These are phyloP conservation scores for Molossus alvarezi DNA, from an alignment of 2,797 vertebrate genomes.

Conservation along the genomic window DNA sequence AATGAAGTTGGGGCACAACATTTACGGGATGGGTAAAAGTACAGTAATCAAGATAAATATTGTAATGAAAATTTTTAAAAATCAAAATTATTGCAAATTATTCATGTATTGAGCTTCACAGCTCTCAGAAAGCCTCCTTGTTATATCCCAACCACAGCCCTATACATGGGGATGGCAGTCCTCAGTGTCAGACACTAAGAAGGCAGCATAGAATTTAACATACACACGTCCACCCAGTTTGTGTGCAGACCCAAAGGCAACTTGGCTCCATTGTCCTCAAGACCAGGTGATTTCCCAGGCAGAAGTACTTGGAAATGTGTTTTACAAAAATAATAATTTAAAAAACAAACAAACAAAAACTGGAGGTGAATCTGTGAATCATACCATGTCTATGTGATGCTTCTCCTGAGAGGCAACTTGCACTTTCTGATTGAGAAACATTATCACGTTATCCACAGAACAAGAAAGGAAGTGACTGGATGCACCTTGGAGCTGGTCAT, in stretches of 20 bases:
- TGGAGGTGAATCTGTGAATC: accelerated
- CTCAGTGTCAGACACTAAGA: background rate
- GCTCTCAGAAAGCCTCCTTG: background rate
- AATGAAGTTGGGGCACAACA: background rate
- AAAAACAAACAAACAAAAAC: background rate
- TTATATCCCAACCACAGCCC: accelerated
- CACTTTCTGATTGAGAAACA: too few relatives aligned
- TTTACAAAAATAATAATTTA: background rate
- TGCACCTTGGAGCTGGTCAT: accelerated
- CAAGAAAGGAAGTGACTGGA: too few relatives aligned
- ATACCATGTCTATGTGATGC: accelerated
- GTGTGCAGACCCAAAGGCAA: accelerated
- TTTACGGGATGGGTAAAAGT: too few relatives aligned
- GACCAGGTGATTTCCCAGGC: background rate
- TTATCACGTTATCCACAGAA: accelerated
- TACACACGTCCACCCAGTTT: accelerated
- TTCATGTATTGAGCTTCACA: accelerated
- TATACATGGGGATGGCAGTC: accelerated
- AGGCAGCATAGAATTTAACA: accelerated
- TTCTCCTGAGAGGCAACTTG: accelerated
- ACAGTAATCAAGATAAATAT: background rate
- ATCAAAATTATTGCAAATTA: background rate
- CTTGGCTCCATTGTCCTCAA: background rate
- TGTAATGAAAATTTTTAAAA: background rate
- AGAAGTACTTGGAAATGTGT: background rate